These are phyloP conservation scores for Portunus trituberculatus DNA, from an alignment of 1,140 invertebrate genomes.

Conservation along the genomic window DNA sequence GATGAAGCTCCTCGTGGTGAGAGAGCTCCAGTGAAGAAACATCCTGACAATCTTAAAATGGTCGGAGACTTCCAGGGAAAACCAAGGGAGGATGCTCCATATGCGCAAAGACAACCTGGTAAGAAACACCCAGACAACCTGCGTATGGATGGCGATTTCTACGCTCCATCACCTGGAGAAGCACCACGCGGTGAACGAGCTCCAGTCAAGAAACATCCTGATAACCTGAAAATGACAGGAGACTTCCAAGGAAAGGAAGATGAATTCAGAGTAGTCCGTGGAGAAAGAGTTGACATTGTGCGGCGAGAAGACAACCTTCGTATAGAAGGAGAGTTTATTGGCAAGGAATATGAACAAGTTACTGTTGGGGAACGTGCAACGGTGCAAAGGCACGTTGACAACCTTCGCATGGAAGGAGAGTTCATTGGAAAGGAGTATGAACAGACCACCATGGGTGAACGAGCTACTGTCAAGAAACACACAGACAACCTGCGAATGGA, in stretches of 20 bases:
- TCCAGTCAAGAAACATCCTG: constrained; percentile 48
- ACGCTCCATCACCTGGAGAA: constrained; percentile 47
- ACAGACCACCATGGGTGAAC: constrained; percentile 41
- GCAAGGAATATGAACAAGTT: constrained; percentile 76
- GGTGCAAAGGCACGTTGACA: constrained; percentile 55
- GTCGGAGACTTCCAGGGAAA: constrained; percentile 27
- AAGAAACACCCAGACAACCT: constrained; percentile 62
- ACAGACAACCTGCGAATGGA: constrained; percentile 82
- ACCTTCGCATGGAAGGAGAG: constrained; percentile 68
- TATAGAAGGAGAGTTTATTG: constrained; percentile 66
- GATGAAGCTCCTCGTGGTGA: constrained; percentile 32
- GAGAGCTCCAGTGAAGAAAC: constrained; percentile 42
- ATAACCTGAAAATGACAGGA: constrained; percentile 58
- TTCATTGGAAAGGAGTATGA: constrained; percentile 62
- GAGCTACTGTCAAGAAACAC: constrained; percentile 80
- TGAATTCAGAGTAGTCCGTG: constrained; percentile 80
- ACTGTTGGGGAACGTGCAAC: constrained; percentile 77
- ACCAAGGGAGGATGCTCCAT: constrained; percentile 31
- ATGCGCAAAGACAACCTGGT: neutral
- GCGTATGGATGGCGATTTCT: constrained; percentile 53
- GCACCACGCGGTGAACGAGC: constrained; percentile 53
- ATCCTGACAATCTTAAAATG: constrained; percentile 44
- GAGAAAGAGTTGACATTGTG: constrained; percentile 81
- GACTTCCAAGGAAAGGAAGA: constrained; percentile 80
- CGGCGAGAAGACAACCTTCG: constrained; percentile 55